These are phyloP conservation scores for Cololabis saira DNA, from an alignment of 2,113 vertebrate species.

Conservation along the genomic window DNA sequence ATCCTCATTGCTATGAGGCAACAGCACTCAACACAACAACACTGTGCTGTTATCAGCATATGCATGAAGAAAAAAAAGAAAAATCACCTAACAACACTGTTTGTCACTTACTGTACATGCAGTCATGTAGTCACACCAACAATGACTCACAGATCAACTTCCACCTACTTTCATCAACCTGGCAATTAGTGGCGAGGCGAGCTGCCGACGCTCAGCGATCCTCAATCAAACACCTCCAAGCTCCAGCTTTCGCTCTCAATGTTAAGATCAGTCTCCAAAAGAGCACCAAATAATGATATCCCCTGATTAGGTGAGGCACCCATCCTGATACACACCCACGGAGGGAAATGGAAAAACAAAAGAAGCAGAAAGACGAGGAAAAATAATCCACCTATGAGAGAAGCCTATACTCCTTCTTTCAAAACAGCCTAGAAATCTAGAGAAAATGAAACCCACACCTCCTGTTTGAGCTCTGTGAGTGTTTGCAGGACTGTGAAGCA, in stretches of 20 bases:
- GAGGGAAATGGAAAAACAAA: neutral
- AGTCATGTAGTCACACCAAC: slow-evolving; percentile 35
- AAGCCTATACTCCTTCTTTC: neutral
- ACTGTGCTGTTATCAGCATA: neutral
- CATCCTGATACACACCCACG: slow-evolving; percentile 1
- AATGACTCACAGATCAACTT: slow-evolving; percentile 29
- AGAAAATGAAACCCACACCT: slow-evolving; percentile 17
- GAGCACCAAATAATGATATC: slow-evolving; percentile 1
- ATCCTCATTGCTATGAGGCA: neutral
- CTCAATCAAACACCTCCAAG: slow-evolving; percentile 10
- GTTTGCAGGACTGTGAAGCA: slow-evolving; percentile 49
- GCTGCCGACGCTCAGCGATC: slow-evolving; percentile 14
- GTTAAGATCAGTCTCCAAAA: slow-evolving; percentile 14
- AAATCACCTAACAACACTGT: slow-evolving; percentile 1
- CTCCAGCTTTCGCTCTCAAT: neutral
- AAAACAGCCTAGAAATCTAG: slow-evolving; percentile 7
- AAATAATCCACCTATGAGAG: neutral
- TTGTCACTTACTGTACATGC: slow-evolving; percentile 23
- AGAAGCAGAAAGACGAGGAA: neutral
- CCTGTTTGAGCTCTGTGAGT: slow-evolving; percentile 35
- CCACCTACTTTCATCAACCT: slow-evolving; percentile 43
- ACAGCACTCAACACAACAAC: neutral
- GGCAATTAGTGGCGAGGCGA: slow-evolving; percentile 30
- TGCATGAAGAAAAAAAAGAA: neutral
- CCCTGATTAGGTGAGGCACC: neutral